Evolutionary conservation across 1,140 invertebrate species (phyloP).

Genomic region (Magallana gigas): DNA sequence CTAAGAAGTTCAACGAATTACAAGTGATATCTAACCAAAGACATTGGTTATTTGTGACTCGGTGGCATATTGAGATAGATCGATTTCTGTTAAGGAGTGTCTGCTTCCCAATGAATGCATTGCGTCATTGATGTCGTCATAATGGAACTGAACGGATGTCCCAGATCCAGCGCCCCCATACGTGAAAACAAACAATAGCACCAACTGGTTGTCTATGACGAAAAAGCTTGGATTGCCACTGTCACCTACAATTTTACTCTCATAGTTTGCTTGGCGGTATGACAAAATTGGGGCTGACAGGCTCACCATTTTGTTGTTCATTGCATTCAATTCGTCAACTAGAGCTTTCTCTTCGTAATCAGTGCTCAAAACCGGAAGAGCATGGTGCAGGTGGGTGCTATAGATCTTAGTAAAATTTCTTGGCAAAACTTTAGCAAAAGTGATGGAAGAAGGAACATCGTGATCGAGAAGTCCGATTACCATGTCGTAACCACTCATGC

Average conservation of each 20-base stretch:
- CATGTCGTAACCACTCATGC: conserved; percentile 64
- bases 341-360: conserved; percentile 71
- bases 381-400: neutral
- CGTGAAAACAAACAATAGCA: conserved; percentile 68
- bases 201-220: conserved; percentile 62
- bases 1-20: too few relatives aligned
- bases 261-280: conserved; percentile 60
- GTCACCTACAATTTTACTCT: conserved; percentile 67
- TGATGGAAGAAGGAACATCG: conserved; percentile 63
- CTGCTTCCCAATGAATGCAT: conserved; percentile 60
- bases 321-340: conserved; percentile 59
- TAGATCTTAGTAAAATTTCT: conserved; percentile 54
- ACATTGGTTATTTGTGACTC: conserved; percentile 42
- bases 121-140: conserved; percentile 64
- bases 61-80: conserved; percentile 55
- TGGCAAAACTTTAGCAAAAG: conserved; percentile 64
- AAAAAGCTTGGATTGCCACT: conserved; percentile 70
- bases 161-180: conserved; percentile 66
- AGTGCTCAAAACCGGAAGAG: conserved; percentile 63
- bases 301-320: conserved; percentile 47
- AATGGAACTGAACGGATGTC: conserved; percentile 64
- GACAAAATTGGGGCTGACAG: conserved; percentile 51
- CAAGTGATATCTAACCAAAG: conserved; percentile 43
- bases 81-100: conserved; percentile 63
- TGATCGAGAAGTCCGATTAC: conserved; percentile 67